A percentile compares a stretch with the other conserved stretches of the same genome.
Conservation (phyloP, 2,797 vertebrate genomes). For the Helostoma temminkii region DNA sequence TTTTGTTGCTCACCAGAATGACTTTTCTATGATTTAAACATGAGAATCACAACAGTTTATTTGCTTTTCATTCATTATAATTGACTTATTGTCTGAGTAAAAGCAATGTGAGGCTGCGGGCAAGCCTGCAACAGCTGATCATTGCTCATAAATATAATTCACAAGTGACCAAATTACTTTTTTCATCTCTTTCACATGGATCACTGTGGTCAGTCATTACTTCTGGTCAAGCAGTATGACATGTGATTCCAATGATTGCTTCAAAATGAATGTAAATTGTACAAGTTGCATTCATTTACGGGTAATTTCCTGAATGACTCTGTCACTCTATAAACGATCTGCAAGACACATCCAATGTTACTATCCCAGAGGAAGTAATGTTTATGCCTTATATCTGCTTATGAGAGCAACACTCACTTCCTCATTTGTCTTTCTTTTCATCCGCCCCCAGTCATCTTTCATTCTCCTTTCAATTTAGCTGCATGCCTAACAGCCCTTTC, state of each 20-base stretch:
- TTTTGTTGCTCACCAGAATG: conserved; percentile 1
- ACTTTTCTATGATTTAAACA: neutral
- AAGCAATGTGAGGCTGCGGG: conserved; percentile 17
- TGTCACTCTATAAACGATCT: conserved; percentile 44
- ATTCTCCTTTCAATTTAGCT: conserved; percentile 23
- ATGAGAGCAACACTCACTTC: conserved; percentile 26
- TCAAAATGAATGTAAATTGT: conserved; percentile 20
- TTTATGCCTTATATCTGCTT: conserved; percentile 15
- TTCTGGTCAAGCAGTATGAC: conserved; percentile 19
- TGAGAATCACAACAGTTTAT: neutral
- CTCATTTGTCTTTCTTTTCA: conserved; percentile 39
- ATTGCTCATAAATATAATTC: conserved; percentile 28
- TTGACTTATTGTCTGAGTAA: conserved; percentile 47
- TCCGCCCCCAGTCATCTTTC: conserved; percentile 25
- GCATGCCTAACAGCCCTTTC: neutral
- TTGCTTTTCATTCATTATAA: conserved; percentile 32
- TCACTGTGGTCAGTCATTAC: conserved; percentile 25
- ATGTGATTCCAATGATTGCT: conserved; percentile 24
- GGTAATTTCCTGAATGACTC: conserved; percentile 47
- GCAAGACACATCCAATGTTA: neutral
- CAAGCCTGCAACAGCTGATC: conserved; percentile 1
- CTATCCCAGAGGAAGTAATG: conserved; percentile 15
- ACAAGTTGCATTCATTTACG: conserved; percentile 28
- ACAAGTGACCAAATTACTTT: conserved; percentile 37
- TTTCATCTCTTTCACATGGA: conserved; percentile 16